Conservation (phyloP, 2,113 vertebrate genomes). For the Phrynosoma platyrhinos region DNA sequence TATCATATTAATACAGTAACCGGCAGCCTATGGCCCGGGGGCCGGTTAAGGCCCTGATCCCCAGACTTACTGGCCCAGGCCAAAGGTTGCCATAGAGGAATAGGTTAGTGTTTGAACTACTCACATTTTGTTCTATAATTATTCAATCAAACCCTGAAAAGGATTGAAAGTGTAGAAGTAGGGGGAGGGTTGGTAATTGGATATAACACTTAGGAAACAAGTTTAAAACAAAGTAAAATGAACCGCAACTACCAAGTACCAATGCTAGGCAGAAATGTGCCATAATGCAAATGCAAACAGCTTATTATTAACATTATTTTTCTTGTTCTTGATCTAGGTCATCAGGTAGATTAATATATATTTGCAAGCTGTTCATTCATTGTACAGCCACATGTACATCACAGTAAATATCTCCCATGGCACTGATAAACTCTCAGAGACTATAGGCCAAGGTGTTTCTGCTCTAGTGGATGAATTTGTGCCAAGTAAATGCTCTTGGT, state of each 20-base stretch:
- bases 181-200: not conserved
- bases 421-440: constrained; percentile 75
- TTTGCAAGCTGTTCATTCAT: constrained; percentile 75
- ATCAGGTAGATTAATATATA: constrained; percentile 76
- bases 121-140: constrained; percentile 34
- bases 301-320: constrained; percentile 70
- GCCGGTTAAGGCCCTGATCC: no score
- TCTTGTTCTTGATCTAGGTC: constrained; percentile 72
- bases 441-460: constrained; percentile 78
- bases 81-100: constrained; percentile 15
- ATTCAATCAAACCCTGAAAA: constrained; percentile 30
- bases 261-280: constrained; percentile 38
- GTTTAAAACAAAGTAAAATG: constrained; percentile 47
- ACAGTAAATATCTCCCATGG: constrained; percentile 73
- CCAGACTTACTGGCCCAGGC: no score
- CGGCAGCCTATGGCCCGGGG: no score
- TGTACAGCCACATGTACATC: constrained; percentile 64
- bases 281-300: constrained; percentile 56
- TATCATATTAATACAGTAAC: no score
- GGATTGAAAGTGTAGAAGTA: constrained; percentile 30
- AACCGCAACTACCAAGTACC: constrained; percentile 22
- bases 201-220: constrained; percentile 40
- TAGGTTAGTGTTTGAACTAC: constrained; percentile 16
- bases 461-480: constrained; percentile 75
- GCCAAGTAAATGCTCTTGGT: constrained; percentile 74